Base-by-base conservation (phyloP, 2,888 invertebrate species). In the Cephus runcator region DNA sequence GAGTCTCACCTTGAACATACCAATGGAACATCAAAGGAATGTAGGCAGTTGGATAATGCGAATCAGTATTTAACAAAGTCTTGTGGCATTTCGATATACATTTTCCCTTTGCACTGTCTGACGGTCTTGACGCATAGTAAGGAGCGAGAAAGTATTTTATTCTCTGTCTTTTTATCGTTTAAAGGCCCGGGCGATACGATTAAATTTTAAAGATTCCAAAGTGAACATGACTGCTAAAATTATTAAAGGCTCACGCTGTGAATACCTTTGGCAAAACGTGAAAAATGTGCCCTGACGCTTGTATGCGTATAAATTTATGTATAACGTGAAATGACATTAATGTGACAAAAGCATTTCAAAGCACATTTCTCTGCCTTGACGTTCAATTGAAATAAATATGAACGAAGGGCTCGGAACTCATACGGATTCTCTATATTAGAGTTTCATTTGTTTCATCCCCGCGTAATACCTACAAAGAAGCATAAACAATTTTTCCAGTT, bases 1-100 rank as follows among this genome's bases (percentile, higher is more conserved):
- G 92, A 79, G 91, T 91, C 81, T 91, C 91, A 77, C 92, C 92
- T 88, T 33, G 80, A 81, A 79, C 15, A 71, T 79, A 69, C 23
- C 35, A 74, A 34, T 12, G 11, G 6, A 34, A 12, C 74, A 9
- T 74, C 15, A 74, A 2, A 34, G 31, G 15, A 56, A 40, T 40
- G 1, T 12, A 71, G 6, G n/a, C 71, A 33, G 33, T 31, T 3
- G 71, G 15, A 34, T 31, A 71, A 31, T 31, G 0, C 23, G 30
- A 71, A 30, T 71, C 23, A 23, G 23, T 23, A 56, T 56, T 15
- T 9, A 23, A 9, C 2, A 56, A 40, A 40, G 56, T 56, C 1
- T 23, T 23, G 23, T 56, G 9, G 56, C 9, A 9, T 56, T 56
- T 56, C 1, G 56, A 0, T 56, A 23, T 23, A 56, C 23, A 23